These are phyloP conservation scores for Brachylomia viminalis DNA, from an alignment of 2,888 invertebrate genomes.

Conservation along the genomic window DNA sequence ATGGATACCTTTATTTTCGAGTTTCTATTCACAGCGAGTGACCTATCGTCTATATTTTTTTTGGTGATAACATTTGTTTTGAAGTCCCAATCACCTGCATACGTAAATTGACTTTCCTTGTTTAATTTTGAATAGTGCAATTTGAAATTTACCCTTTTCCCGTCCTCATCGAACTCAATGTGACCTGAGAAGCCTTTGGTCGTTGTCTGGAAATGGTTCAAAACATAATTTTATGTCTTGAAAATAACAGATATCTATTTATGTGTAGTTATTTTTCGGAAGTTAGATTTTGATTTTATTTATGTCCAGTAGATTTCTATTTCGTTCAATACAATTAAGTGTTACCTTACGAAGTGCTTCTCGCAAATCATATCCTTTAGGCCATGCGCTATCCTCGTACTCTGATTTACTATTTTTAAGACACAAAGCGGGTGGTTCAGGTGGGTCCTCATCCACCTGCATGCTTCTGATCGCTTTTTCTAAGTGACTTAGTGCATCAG, in stretches of 20 bases:
- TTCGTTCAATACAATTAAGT: not conserved
- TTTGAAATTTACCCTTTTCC: constrained; percentile 91
- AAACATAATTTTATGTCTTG: not conserved
- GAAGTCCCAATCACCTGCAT: constrained; percentile 90
- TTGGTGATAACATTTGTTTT: constrained; percentile 78
- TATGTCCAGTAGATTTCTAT: not conserved
- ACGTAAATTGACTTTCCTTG: constrained; percentile 89
- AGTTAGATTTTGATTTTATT: not conserved
- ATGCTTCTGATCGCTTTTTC: constrained; percentile 81
- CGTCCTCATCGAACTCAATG: constrained; percentile 92
- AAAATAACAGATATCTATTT: not conserved
- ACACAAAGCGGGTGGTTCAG: constrained; percentile 92
- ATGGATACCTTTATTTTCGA: constrained; percentile 91
- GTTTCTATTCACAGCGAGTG: constrained; percentile 82
- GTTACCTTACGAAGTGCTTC: constrained; percentile 75
- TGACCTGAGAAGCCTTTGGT: constrained; percentile 92
- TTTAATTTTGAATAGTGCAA: constrained; percentile 89
- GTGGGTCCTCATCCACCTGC: constrained; percentile 51
- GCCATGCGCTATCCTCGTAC: constrained; percentile 78
- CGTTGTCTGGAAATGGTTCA: constrained; percentile 81
- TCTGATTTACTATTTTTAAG: constrained; percentile 91
- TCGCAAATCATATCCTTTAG: constrained; percentile 74
- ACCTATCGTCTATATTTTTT: constrained; percentile 76
- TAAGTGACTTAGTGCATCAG: constrained; percentile 84
- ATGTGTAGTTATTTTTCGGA: not conserved